Percentiles rank a stretch among this genome's conserved stretches.
Evolutionary conservation across 2,888 invertebrate species (phyloP).

Genomic region (Incurvaria masculella): DNA sequence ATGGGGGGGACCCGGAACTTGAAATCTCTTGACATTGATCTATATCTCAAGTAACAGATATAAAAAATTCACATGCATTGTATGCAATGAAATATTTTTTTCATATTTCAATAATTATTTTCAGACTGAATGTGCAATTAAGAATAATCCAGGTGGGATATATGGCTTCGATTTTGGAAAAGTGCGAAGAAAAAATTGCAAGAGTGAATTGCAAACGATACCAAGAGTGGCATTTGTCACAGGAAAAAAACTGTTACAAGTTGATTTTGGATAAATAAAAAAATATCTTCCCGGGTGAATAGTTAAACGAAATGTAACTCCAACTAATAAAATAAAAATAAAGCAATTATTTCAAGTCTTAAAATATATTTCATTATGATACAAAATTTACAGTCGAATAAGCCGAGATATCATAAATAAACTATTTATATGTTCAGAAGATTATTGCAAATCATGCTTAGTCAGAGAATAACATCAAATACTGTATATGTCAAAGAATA

Average conservation of each 20-base stretch:
- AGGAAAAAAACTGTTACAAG: conserved; percentile 54
- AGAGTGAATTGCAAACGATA: conserved; percentile 32
- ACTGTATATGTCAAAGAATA: neutral
- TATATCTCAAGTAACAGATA: no score
- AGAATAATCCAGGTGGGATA: conserved; percentile 53
- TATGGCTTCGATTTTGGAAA: conserved; percentile 57
- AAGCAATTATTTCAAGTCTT: neutral
- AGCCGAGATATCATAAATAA: neutral
- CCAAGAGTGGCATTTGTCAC: conserved; percentile 57
- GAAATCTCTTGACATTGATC: no score
- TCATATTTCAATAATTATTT: conserved; percentile 14
- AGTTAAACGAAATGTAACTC: no score
- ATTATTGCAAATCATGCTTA: neutral
- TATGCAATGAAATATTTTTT: neutral
- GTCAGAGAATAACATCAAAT: neutral
- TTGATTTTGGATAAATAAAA: conserved; percentile 42
- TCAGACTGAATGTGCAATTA: conserved; percentile 54
- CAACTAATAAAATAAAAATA: neutral
- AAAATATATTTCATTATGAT: neutral
- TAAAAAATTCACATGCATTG: no score
- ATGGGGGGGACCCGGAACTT: no score
- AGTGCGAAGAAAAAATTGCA: conserved; percentile 36
- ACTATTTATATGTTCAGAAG: neutral
- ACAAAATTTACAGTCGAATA: neutral
- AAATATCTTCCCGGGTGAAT: no score